Conservation (phyloP, 2,797 vertebrate genomes). For the Leptoclinus maculatus region DNA sequence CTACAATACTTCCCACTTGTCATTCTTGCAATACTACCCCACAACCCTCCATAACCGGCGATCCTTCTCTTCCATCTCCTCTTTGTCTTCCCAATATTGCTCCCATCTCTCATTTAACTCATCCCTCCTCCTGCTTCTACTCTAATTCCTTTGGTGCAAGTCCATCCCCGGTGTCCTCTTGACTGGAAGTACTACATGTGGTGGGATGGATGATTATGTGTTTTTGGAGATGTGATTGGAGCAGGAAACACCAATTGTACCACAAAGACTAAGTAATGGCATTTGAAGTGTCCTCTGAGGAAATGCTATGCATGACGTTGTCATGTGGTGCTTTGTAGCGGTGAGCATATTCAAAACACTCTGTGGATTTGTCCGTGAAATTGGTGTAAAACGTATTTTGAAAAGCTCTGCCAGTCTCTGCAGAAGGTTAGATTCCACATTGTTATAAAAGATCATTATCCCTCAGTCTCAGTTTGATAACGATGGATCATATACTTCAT, state of each 20-base stretch:
- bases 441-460: slow-evolving; percentile 42
- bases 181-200: slow-evolving; percentile 46
- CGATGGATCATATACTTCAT: slow-evolving; percentile 1
- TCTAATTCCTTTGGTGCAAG: slow-evolving; percentile 13
- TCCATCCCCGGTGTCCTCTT: slow-evolving; percentile 38
- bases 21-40: slow-evolving; percentile 29
- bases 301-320: slow-evolving; percentile 36
- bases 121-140: neutral
- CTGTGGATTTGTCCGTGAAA: slow-evolving; percentile 31
- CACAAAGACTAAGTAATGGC: slow-evolving; percentile 50
- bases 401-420: slow-evolving; percentile 26
- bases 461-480: slow-evolving; percentile 11
- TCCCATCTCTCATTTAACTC: slow-evolving; percentile 13
- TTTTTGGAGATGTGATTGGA: slow-evolving; percentile 38
- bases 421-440: slow-evolving; percentile 49
- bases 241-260: slow-evolving; percentile 42
- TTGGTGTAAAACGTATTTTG: slow-evolving; percentile 39
- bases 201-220: slow-evolving; percentile 22
- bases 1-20: slow-evolving; percentile 24
- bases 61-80: slow-evolving; percentile 14
- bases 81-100: slow-evolving; percentile 22
- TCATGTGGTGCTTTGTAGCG: slow-evolving; percentile 38
- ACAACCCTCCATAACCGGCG: slow-evolving; percentile 15
- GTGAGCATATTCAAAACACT: slow-evolving; percentile 46
- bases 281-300: slow-evolving; percentile 51